Base-by-base conservation (phyloP, 2,888 invertebrate species). In the Empis livida region DNA sequence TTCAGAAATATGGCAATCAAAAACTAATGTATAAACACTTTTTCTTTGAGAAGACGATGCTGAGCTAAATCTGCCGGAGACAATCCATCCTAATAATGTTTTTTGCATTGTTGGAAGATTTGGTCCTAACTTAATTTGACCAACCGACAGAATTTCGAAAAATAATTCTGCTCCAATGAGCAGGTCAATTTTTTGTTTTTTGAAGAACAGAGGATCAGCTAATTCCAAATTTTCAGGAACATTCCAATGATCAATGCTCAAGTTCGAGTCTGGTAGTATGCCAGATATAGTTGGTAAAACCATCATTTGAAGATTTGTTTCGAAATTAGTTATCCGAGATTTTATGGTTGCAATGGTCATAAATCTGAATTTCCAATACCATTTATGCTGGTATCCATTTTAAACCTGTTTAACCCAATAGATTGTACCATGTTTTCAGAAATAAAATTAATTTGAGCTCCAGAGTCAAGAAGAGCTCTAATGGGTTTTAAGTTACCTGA, bases 81-180 rank as follows among this genome's bases (percentile, higher is more conserved):
- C 46, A 16, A 49, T 47, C 51, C 54, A 50, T 5, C 51, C 50
- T 16, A 51, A 45, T 15, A 49, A 37, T 1, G 51, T 50, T 44
- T 54, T 52, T 8, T 52, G 52, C 13, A 51, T 17, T 10, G 44
- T 50, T 1, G 47, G 47, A 20, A 53, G 43, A 45, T 52, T 45
- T 11, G 39, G 20, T 9, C 43, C 46, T 30, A 52, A 41, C 45
- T 49, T 51, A 20, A 51, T 51, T 51, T 52, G 49, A 13, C 51
- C 49, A 10, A 47, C 47, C 10, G 47, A 49, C 46, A 54, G 48
- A 37, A 53, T 27, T 30, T 49, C 45, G 20, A 51, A 54, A 37
- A 54, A 52, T 1, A 43, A 44, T 45, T 53, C 40, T 8, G 40
- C 40, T n/a, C 40, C 40, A 11, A 40, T 10, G 3, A 40, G 23